Evolutionary conservation across 2,888 invertebrate species (phyloP).

Genomic region (Tinea trinotella): DNA sequence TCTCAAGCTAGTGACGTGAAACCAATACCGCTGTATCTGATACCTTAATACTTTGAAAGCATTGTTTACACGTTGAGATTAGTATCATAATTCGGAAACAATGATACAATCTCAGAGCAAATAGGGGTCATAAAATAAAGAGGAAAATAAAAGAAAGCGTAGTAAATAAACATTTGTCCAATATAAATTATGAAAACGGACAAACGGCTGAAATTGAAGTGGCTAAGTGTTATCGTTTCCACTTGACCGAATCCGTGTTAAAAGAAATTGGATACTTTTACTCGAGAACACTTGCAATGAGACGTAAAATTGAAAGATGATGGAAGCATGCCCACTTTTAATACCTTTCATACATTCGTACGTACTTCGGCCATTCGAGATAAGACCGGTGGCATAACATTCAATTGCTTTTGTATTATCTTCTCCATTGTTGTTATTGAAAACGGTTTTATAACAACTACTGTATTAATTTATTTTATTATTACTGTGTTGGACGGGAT

Average conservation of each 20-base stretch:
- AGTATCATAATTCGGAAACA: no score
- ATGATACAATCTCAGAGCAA: no score
- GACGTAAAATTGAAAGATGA: slow-evolving; percentile 59
- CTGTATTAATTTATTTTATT: background rate
- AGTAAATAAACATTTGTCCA: background rate
- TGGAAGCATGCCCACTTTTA: slow-evolving; percentile 34
- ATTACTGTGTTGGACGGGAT: background rate
- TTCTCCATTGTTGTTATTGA: slow-evolving; percentile 43
- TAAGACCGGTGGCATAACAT: slow-evolving; percentile 12
- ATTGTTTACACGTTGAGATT: no score
- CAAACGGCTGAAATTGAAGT: slow-evolving; percentile 39
- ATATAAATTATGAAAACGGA: slow-evolving; percentile 23
- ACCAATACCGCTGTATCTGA: no score
- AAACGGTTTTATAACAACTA: background rate
- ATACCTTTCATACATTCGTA: background rate
- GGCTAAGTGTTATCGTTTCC: slow-evolving; percentile 49
- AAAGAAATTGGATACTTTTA: slow-evolving; percentile 62
- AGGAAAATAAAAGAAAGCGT: background rate
- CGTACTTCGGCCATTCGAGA: slow-evolving; percentile 23
- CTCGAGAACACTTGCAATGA: slow-evolving; percentile 56
- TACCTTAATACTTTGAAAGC: no score
- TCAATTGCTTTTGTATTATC: slow-evolving; percentile 26
- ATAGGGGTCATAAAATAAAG: no score
- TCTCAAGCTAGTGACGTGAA: no score
- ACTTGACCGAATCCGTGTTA: slow-evolving; percentile 49